Evolutionary conservation across 2,113 vertebrate species (phyloP).

Genomic region (Ivindomyrus marchei): DNA sequence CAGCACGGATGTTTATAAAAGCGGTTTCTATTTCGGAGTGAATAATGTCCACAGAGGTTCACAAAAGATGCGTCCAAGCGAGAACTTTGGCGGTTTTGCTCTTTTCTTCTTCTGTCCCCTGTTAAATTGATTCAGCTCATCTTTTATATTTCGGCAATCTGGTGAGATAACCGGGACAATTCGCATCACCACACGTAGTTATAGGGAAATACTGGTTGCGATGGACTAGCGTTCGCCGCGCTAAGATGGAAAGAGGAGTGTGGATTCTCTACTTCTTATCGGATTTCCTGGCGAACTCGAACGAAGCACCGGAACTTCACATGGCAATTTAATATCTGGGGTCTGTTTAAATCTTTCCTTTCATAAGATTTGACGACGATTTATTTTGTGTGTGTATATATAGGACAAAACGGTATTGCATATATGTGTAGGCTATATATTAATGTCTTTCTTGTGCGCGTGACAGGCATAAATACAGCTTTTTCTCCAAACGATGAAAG

Average conservation of each 20-base stretch:
- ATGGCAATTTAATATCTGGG: slow-evolving; percentile 19
- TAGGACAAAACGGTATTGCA: neutral
- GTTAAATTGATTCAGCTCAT: slow-evolving; percentile 40
- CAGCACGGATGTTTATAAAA: slow-evolving; percentile 46
- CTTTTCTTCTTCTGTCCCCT: slow-evolving; percentile 36
- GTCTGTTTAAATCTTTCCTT: slow-evolving; percentile 27
- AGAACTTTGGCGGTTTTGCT: slow-evolving; percentile 60
- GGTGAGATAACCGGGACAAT: slow-evolving; percentile 24
- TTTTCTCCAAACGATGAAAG: neutral
- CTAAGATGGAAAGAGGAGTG: slow-evolving; percentile 18
- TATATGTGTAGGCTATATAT: slow-evolving; percentile 4
- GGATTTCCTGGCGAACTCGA: slow-evolving; percentile 28
- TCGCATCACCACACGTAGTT: slow-evolving; percentile 25
- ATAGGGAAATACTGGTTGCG: slow-evolving; percentile 23
- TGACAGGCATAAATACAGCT: neutral
- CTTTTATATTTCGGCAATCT: slow-evolving; percentile 49
- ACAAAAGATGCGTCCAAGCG: slow-evolving; percentile 79
- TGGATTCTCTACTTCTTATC: slow-evolving; percentile 18
- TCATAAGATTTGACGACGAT: slow-evolving; percentile 9
- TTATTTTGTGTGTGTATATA: neutral
- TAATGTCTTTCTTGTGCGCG: slow-evolving; percentile 1
- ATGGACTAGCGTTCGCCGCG: slow-evolving; percentile 17
- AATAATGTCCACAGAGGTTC: slow-evolving; percentile 38
- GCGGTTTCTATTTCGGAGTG: slow-evolving; percentile 54
- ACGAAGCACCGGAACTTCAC: slow-evolving; percentile 9